Conservation (phyloP, 2,888 invertebrate species). For the Rotaria socialis region DNA sequence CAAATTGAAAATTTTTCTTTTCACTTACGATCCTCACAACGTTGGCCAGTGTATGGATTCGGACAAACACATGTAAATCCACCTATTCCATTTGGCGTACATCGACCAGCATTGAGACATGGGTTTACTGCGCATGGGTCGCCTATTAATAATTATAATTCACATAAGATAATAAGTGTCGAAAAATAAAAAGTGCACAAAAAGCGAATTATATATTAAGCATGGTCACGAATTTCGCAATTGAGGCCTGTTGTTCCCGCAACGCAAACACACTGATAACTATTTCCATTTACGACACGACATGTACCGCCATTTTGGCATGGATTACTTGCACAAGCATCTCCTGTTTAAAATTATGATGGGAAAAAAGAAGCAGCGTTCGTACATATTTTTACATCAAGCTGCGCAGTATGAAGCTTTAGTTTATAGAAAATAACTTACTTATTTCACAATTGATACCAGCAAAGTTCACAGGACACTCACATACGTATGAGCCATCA, state of each 20-base stretch:
- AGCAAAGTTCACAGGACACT: too few species aligned
- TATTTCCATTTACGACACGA: neutral
- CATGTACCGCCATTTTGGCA: neutral
- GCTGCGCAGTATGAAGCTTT: too few species aligned
- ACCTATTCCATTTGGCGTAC: slow-evolving; percentile 36
- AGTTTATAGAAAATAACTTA: neutral
- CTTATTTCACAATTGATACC: slow-evolving; percentile 41
- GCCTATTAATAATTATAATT: neutral
- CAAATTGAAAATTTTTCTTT: neutral
- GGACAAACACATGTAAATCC: slow-evolving; percentile 47
- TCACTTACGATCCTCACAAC: neutral
- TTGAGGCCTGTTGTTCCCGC: neutral
- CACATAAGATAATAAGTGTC: neutral
- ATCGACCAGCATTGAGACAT: slow-evolving; percentile 41
- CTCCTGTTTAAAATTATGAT: neutral
- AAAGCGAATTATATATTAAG: neutral
- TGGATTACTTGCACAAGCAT: too few species aligned
- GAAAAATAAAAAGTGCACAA: neutral
- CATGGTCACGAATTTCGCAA: neutral
- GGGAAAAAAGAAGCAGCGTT: neutral
- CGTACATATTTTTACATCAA: too few species aligned
- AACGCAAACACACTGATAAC: neutral
- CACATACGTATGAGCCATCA: slow-evolving; percentile 34
- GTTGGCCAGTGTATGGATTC: slow-evolving; percentile 47
- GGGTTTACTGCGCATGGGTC: slow-evolving; percentile 45